phyloP scores from a whole-genome alignment of 2,888 invertebrate species.

The Macaria liturata region DNA sequence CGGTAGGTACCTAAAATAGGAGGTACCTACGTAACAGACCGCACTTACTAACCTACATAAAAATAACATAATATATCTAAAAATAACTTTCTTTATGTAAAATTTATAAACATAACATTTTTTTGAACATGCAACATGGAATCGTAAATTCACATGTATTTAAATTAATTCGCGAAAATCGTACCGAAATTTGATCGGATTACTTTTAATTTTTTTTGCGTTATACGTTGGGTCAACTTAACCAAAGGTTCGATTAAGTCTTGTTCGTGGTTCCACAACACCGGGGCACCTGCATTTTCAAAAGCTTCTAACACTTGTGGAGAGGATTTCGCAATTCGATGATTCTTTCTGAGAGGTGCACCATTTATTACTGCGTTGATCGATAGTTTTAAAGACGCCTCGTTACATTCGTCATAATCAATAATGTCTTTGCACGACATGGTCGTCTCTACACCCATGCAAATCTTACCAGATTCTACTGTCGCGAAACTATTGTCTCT shows the following conservation, averaged over 20 bases:
- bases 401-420: not conserved
- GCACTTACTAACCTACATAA: no score
- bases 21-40: no score
- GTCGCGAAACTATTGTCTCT: conserved; percentile 9
- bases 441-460: conserved; percentile 8
- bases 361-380: conserved; percentile 4
- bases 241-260: not conserved
- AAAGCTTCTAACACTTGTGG: conserved; percentile 7
- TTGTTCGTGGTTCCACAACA: not conserved
- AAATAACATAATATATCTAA: no score
- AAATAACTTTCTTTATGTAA: no score
- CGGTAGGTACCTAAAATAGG: no score
- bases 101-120: no score
- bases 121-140: no score
- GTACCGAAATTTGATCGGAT: conserved; percentile 21
- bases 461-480: conserved; percentile 10
- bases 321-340: not conserved
- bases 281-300: conserved; percentile 2
- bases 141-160: no score
- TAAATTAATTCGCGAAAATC: conserved; percentile 18
- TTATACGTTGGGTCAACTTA: not conserved
- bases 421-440: not conserved
- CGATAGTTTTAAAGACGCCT: not conserved
- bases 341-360: not conserved
- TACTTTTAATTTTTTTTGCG: conserved; percentile 14